Evolutionary conservation across 1,140 invertebrate genomes (phyloP).

Genomic region (Parasteatoda tepidariorum): DNA sequence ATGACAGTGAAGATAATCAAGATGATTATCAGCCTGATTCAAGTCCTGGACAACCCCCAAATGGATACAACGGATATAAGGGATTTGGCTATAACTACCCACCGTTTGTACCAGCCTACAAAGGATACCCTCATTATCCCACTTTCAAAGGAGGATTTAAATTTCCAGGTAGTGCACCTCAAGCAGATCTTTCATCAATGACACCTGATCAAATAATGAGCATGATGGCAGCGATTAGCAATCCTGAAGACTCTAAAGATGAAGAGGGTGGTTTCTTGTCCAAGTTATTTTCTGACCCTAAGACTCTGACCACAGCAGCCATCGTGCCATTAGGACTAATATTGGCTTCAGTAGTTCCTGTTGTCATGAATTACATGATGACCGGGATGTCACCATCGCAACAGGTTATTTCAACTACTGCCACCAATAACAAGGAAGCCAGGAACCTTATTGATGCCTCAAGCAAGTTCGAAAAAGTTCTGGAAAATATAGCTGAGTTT

Average conservation of each 20-base stretch:
- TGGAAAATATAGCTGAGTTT: conserved; percentile 14
- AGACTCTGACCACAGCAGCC: conserved; percentile 4
- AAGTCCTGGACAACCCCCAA: neutral
- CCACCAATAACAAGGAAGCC: conserved; percentile 12
- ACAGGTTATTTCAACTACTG: conserved; percentile 2
- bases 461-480: neutral
- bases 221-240: conserved; percentile 20
- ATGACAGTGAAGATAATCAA: conserved; percentile 4
- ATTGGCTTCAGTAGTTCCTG: conserved; percentile 16
- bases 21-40: neutral
- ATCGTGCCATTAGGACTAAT: conserved; percentile 25
- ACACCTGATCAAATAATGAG: conserved; percentile 13
- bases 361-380: conserved; percentile 50
- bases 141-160: conserved; percentile 20
- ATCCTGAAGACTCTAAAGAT: neutral
- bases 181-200: neutral
- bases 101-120: neutral
- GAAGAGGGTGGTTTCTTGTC: conserved; percentile 15
- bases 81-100: conserved; percentile 2
- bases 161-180: neutral
- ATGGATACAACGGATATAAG: neutral
- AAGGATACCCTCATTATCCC: conserved; percentile 4
- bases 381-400: neutral
- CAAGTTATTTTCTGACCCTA: conserved; percentile 29
- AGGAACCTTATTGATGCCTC: conserved; percentile 4